Conservation (phyloP, 2,888 invertebrate genomes). For the Chaitophorus viminalis region DNA sequence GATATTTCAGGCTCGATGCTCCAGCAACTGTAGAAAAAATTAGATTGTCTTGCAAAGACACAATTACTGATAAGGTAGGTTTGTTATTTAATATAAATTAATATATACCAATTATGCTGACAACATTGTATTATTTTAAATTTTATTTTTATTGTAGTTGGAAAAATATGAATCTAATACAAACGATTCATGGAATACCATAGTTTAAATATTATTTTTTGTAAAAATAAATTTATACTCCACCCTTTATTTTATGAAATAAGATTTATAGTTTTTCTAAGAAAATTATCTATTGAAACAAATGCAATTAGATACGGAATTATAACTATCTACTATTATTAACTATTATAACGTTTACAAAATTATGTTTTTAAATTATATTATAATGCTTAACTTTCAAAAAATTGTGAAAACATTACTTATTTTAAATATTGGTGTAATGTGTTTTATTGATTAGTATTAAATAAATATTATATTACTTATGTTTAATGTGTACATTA, state of each 20-base stretch:
- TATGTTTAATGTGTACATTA: background rate
- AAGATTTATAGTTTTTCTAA: too few species aligned
- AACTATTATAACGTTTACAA: background rate
- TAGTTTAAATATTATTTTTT: background rate
- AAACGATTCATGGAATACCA: constrained; percentile 14
- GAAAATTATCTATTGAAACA: too few species aligned
- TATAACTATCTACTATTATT: too few species aligned
- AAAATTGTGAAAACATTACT: background rate
- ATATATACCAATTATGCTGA: background rate
- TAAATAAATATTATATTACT: too few species aligned
- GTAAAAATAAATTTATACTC: background rate
- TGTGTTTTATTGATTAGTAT: background rate
- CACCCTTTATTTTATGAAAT: background rate
- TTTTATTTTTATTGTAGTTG: constrained; percentile 62
- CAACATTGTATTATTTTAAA: constrained; percentile 54
- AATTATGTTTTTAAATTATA: background rate
- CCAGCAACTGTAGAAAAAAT: constrained; percentile 91
- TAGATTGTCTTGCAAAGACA: constrained; percentile 88
- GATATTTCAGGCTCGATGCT: constrained; percentile 76
- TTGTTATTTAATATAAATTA: background rate
- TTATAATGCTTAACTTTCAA: background rate
- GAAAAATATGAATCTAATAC: background rate
- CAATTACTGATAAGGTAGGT: constrained; percentile 79
- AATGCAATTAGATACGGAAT: background rate
- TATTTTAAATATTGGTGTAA: background rate